Evolutionary conservation across 2,888 invertebrate genomes (phyloP).

Genomic region (Megamerina dolium): DNA sequence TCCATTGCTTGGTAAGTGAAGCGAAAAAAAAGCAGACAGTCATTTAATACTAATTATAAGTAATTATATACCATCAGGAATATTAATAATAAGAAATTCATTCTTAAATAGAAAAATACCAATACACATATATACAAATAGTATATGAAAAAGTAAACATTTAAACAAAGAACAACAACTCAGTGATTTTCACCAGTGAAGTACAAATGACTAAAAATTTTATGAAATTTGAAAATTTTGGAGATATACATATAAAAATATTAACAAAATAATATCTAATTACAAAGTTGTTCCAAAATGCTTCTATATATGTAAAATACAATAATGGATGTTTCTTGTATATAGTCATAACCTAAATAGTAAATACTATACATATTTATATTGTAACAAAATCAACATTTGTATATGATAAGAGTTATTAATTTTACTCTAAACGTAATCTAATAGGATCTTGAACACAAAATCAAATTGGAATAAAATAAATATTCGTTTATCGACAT

Average conservation of each 20-base stretch:
- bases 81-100: conserved; percentile 5
- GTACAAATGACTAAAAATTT: conserved; percentile 45
- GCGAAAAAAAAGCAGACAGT: neutral
- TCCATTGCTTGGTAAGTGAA: neutral
- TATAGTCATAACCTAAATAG: too few species aligned
- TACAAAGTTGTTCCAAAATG: too few species aligned
- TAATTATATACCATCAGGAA: conserved; percentile 19
- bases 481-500: neutral
- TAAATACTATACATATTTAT: conserved; percentile 6
- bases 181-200: conserved; percentile 52
- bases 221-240: conserved; percentile 12
- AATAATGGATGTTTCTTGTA: conserved; percentile 11
- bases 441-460: neutral
- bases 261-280: conserved; percentile 18
- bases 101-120: conserved; percentile 14
- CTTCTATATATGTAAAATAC: too few species aligned
- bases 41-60: conserved; percentile 11
- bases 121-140: conserved; percentile 11
- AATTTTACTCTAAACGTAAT: conserved; percentile 16
- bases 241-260: conserved; percentile 18
- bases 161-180: conserved; percentile 32
- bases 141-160: conserved; percentile 15
- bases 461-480: neutral
- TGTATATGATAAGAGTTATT: conserved; percentile 1
- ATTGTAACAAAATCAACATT: conserved; percentile 3